These are phyloP conservation scores for Urocyon cinereoargenteus DNA, from an alignment of 2,797 vertebrate species.

Conservation along the genomic window DNA sequence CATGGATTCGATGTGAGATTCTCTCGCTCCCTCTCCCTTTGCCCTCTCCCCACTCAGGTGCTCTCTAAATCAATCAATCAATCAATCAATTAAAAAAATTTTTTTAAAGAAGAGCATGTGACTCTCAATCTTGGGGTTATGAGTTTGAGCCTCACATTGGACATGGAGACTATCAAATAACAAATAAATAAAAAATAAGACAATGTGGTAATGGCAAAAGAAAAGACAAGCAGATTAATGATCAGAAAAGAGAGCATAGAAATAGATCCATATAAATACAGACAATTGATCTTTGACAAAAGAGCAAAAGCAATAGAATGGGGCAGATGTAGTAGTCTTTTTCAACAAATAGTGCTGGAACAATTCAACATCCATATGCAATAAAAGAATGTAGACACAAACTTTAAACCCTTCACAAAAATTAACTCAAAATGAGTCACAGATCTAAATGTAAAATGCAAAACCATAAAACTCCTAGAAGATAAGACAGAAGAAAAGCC, in stretches of 20 bases:
- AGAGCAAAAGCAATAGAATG: neutral
- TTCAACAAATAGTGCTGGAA: constrained; percentile 11
- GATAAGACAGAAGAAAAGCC: neutral
- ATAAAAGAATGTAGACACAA: neutral
- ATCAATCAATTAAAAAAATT: neutral
- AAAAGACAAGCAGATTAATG: neutral
- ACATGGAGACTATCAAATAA: neutral
- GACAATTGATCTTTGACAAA: neutral
- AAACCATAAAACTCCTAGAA: constrained; percentile 3
- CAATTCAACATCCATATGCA: neutral
- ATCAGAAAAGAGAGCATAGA: neutral
- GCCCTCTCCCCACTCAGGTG: neutral
- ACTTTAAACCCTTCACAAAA: neutral
- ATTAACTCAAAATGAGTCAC: neutral
- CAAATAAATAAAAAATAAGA: neutral
- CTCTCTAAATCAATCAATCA: neutral
- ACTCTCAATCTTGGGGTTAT: neutral
- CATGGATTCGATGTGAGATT: neutral
- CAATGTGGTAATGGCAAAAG: neutral
- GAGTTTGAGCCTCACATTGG: neutral
- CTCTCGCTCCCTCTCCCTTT: neutral
- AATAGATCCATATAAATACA: constrained; percentile 1
- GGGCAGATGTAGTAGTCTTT: neutral
- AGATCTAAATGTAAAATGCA: neutral
- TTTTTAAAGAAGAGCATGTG: neutral